A percentile compares a stretch with the other conserved stretches of the same genome.
Conservation (phyloP, 2,797 vertebrate genomes). For the Propithecus perrieri region DNA sequence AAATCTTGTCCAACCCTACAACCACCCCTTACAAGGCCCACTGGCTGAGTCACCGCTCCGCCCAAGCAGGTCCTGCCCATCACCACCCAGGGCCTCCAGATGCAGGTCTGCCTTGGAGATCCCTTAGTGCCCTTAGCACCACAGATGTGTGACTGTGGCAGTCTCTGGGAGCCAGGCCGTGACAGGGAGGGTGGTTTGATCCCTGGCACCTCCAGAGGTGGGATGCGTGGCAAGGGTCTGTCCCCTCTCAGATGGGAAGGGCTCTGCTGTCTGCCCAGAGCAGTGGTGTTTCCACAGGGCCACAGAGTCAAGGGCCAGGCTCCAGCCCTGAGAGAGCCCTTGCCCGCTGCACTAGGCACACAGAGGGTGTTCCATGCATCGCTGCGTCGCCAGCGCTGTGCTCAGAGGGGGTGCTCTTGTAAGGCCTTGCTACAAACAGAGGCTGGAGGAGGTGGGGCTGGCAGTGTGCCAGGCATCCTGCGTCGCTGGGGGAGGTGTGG, state of each 20-base stretch:
- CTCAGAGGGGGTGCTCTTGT: not conserved
- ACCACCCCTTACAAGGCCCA: not conserved
- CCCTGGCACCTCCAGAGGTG: not conserved
- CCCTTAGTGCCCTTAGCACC: too few relatives aligned
- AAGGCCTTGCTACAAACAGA: not conserved
- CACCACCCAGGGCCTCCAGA: too few relatives aligned
- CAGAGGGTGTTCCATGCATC: not conserved
- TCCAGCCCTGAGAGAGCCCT: too few relatives aligned
- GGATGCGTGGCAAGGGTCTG: not conserved
- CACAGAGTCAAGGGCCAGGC: too few relatives aligned
- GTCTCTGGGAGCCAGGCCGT: not conserved
- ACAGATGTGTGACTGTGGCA: too few relatives aligned
- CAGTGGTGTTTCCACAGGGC: not conserved
- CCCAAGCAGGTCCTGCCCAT: not conserved
- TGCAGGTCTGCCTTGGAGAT: not conserved
- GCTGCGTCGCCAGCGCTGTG: not conserved
- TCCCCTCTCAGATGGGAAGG: not conserved
- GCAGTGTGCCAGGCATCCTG: not conserved
- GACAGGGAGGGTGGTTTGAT: not conserved
- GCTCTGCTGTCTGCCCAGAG: not conserved
- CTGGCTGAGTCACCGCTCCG: fast-evolving
- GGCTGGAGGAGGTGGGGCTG: not conserved
- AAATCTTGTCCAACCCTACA: not conserved
- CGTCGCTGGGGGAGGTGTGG: not conserved
- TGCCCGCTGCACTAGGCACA: not conserved